Base-by-base conservation (phyloP, 1,140 invertebrate genomes). In the Lasaia peninsularis region DNA sequence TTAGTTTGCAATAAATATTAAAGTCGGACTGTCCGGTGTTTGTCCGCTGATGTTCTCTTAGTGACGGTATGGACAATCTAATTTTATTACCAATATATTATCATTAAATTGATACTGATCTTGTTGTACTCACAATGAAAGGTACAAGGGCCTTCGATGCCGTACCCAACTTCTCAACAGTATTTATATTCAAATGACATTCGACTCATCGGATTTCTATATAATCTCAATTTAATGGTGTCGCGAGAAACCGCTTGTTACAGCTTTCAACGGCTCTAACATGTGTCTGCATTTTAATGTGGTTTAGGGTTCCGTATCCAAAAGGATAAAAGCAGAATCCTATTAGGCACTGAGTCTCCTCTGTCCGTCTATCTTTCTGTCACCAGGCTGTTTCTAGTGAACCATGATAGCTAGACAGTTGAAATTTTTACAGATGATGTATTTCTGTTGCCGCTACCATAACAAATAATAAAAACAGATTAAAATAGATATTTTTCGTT, bases 31-130 rank as follows among this genome's bases (percentile, higher is more conserved):
- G 69, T 61, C 66, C 58, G 67, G 59, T 56, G 55, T 62, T 60
- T 62, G 70, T 64, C 58, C 61, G 59, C 61, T 78, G 82, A 82
- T 83, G 79, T 84, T 79, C 67, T 61, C 71, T 62, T 62, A 71
- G 78, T 88, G 85, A 85, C 76, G 75, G 71, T 75, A 80, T 75
- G 77, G 83, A 80, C 86, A 84, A 86, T 88, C 86, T 88, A 86
- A 86, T 86, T 88, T 88, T 88, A 88, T 85, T 84, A 86, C 81
- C 83, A 88, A 88, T 88, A 88, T 88, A 88, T 88, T 88, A 83
- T 88, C 86, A 88, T 88, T 88, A 88, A 84, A 79, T 80, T 78
- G 86, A 88, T 88, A 86, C 83, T 86, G 86, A 86, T 86, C 86
- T 86, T 88, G 86, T 88, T 86, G 86, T 86, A 86, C 79, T 80